phyloP scores from a whole-genome alignment of 2,113 vertebrate genomes.

The Crotalus viridis region DNA sequence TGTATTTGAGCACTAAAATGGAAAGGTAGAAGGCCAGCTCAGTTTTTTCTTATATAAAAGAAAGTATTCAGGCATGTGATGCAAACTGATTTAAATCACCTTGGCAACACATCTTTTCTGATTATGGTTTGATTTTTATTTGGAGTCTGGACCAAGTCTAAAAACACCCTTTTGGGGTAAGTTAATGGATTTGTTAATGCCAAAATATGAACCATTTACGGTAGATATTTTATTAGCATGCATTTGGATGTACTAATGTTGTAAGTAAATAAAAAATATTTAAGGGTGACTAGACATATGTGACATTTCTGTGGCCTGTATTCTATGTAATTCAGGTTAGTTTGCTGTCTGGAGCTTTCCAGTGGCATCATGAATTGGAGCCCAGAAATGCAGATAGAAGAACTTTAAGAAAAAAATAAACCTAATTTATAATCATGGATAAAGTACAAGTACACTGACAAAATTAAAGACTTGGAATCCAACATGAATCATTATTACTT shows the following conservation, averaged over 20 bases:
- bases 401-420: background rate
- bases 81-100: background rate
- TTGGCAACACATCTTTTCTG: background rate
- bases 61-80: background rate
- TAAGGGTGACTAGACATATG: background rate
- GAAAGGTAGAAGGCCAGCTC: background rate
- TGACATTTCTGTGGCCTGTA: background rate
- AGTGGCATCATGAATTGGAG: background rate
- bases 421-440: background rate
- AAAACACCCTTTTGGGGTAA: background rate
- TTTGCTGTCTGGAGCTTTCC: background rate
- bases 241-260: background rate
- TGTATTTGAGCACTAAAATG: background rate
- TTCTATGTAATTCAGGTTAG: background rate
- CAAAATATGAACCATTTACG: background rate
- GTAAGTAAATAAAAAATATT: background rate
- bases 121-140: background rate
- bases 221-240: background rate
- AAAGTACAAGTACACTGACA: background rate
- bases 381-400: background rate
- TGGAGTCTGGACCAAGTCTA: background rate
- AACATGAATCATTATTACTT: background rate
- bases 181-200: background rate
- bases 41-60: background rate
- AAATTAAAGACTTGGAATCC: background rate